phyloP scores from a whole-genome alignment of 2,113 vertebrate species.

The Pomatorhinus ruficollis region DNA sequence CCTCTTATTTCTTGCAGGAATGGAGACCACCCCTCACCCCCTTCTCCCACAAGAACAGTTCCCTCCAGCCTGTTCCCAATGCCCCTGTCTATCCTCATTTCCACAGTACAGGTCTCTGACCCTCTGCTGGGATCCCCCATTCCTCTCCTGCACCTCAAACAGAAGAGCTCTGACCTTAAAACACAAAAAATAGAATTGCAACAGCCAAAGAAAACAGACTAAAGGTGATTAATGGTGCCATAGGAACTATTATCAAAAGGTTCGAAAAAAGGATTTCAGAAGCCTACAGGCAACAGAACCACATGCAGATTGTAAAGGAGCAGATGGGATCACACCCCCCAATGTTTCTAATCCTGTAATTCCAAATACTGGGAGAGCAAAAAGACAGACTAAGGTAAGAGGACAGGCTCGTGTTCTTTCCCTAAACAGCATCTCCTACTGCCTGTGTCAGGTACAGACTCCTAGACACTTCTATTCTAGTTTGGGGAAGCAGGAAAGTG shows the following conservation, averaged over 20 bases:
- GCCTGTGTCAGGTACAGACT: background rate
- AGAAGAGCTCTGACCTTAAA: background rate
- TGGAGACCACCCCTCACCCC: background rate
- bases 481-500: background rate
- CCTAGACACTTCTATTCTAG: background rate
- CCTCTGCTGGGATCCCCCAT: background rate
- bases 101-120: background rate
- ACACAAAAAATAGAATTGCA: background rate
- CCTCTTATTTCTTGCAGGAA: background rate
- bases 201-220: background rate
- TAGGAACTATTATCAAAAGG: background rate
- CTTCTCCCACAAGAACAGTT: background rate
- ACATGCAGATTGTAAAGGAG: background rate
- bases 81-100: background rate
- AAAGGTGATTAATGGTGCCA: background rate
- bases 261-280: background rate
- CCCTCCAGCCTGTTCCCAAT: background rate
- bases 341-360: background rate
- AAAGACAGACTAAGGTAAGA: background rate
- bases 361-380: background rate
- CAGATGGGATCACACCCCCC: background rate
- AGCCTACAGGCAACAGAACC: background rate
- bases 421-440: background rate
- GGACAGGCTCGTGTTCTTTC: background rate
- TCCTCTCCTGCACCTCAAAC: background rate